These are phyloP conservation scores for Noturus placidus DNA, from an alignment of 2,113 vertebrate species.

Conservation along the genomic window DNA sequence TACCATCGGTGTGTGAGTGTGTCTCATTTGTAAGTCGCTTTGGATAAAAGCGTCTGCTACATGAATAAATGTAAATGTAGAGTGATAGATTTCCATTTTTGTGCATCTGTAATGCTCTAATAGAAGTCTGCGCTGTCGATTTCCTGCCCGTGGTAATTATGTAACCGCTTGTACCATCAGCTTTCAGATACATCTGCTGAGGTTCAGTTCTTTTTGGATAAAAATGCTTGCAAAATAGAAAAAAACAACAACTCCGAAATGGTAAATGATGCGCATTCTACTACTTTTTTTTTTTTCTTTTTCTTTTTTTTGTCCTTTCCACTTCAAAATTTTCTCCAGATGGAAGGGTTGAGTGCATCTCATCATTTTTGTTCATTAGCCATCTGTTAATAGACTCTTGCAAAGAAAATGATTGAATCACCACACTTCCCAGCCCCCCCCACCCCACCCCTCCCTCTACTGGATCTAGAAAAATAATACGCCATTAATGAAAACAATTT, in stretches of 20 bases:
- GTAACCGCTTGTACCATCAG: neutral
- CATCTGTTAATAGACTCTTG: neutral
- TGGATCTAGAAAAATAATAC: too few species aligned
- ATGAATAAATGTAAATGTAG: too few species aligned
- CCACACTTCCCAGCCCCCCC: too few species aligned
- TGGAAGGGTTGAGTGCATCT: neutral
- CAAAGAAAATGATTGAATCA: neutral
- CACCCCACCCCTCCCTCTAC: too few species aligned
- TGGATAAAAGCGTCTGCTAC: too few species aligned
- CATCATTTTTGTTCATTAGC: neutral
- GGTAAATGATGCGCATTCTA: too few species aligned
- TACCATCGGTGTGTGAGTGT: too few species aligned
- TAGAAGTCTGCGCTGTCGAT: neutral
- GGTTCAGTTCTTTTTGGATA: neutral
- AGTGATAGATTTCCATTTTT: neutral
- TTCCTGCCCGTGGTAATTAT: neutral
- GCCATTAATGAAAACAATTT: too few species aligned
- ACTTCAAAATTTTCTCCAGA: neutral
- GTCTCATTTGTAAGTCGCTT: too few species aligned
- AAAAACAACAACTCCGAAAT: neutral
- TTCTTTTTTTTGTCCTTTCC: too few species aligned
- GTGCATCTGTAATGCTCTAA: neutral
- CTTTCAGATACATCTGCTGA: neutral
- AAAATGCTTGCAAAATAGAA: neutral
- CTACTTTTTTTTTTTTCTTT: too few species aligned